Evolutionary conservation across 2,113 vertebrate genomes (phyloP), one percentile per base, ranked within the genome.

Genomic region (Dipodomys merriami): DNA sequence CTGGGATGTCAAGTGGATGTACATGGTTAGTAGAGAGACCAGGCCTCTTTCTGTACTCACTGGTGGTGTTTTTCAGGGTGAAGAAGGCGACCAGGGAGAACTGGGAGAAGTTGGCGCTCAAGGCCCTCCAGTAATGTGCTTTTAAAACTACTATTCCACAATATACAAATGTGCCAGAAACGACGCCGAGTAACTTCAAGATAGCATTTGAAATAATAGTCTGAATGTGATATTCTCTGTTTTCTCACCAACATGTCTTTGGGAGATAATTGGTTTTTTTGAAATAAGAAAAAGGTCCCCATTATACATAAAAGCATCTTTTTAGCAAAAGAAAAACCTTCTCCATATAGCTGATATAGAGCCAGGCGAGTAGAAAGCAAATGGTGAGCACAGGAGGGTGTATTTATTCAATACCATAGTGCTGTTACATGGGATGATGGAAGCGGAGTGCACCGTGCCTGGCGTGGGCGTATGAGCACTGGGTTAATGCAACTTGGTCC

Each of bases 71-170:
- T 93, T 89, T 93, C 73, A 99, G 99, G 99, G 99, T 90, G 99
- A 99, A 97, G 99, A 99, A 97, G 99, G 99, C 53, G 99, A 99
- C 35, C 99, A 99, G 96, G 99, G 99, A 94, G 96, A 96, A 85
- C 64, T 88, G 33, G 99, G 99, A 95, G 99, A 99, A 74, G 98
- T 99, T 15, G 99, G 99, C 96, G 91, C 98, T 96, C 98, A 99
- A 98, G 99, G 99, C 97, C 98, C 98, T 96, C 98, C 92, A 95
- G 99, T 99, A 97, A 98, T 98, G 97, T 97, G 95, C 97, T 98
- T 96, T 91, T 39, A 83, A 86, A 82, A 87, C 19, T 74, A 73
- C 76, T 94, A 79, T 65, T 60, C 4, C 20, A 73, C 44, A n/a
- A 44, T 86, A 60, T 81, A 19, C 8, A 85, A 77, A 80, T 86